Evolutionary conservation across 1,140 invertebrate species (phyloP).

Genomic region (Adoxophyes honmai): DNA sequence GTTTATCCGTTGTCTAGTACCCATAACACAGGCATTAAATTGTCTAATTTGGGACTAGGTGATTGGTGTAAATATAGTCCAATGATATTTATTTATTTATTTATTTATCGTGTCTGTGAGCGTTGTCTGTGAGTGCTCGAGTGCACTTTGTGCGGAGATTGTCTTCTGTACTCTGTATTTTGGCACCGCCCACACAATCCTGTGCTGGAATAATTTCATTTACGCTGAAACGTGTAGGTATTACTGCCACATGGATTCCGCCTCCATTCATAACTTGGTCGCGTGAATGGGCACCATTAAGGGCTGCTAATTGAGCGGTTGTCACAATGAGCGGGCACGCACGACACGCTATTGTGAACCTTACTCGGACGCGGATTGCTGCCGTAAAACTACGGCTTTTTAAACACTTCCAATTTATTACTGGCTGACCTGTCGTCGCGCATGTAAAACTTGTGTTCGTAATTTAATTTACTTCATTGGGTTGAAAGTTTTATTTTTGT

Average conservation of each 20-base stretch:
- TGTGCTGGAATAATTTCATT: too few relatives aligned
- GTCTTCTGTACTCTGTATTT: too few relatives aligned
- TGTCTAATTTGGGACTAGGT: too few relatives aligned
- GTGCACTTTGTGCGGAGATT: too few relatives aligned
- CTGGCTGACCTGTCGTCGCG: background rate
- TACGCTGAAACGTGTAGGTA: slow-evolving; percentile 2
- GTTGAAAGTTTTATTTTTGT: too few relatives aligned
- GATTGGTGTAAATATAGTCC: too few relatives aligned
- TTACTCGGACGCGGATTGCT: background rate
- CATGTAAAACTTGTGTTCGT: background rate
- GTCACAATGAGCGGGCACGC: slow-evolving; percentile 34
- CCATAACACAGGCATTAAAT: too few relatives aligned
- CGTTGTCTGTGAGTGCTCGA: too few relatives aligned
- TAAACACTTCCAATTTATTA: slow-evolving; percentile 7
- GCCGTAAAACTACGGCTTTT: slow-evolving; percentile 3
- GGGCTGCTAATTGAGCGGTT: slow-evolving; percentile 60
- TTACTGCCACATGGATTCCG: slow-evolving; percentile 26
- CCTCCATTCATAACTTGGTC: slow-evolving; percentile 50
- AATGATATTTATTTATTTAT: too few relatives aligned
- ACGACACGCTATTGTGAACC: slow-evolving; percentile 3
- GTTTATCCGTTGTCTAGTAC: too few relatives aligned
- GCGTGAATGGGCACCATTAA: slow-evolving; percentile 64
- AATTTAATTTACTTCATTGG: background rate
- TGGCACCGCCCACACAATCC: slow-evolving; percentile 11
- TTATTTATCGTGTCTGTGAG: too few relatives aligned